A percentile compares a stretch with the other conserved stretches of the same genome.
Conservation (phyloP, 2,113 vertebrate species). For the Protobothrops flavoviridis region DNA sequence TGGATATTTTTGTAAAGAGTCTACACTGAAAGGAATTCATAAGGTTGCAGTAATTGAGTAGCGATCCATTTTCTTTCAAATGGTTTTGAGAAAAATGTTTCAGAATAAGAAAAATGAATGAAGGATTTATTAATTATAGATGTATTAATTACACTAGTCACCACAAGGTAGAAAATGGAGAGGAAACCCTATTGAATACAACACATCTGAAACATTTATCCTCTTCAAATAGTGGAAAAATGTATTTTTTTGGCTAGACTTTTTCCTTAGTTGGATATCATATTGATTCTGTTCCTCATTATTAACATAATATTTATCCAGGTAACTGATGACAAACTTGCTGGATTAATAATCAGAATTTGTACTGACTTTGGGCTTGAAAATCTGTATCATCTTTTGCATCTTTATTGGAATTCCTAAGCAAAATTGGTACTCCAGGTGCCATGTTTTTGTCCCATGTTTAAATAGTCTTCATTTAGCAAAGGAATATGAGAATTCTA, state of each 20-base stretch:
- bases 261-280: constrained; percentile 47
- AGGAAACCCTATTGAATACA: constrained; percentile 45
- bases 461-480: neutral
- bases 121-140: constrained; percentile 91
- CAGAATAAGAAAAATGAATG: constrained; percentile 74
- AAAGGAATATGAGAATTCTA: neutral
- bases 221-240: constrained; percentile 45
- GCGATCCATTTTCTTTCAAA: constrained; percentile 74
- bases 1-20: constrained; percentile 74
- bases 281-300: constrained; percentile 30
- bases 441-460: neutral
- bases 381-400: neutral
- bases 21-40: constrained; percentile 80
- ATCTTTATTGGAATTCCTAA: neutral
- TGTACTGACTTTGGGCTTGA: neutral
- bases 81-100: constrained; percentile 75
- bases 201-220: constrained; percentile 51
- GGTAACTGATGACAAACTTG: neutral
- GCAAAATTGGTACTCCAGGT: neutral
- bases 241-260: constrained; percentile 46
- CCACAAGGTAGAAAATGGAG: constrained; percentile 72
- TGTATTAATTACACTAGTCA: constrained; percentile 83
- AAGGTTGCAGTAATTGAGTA: constrained; percentile 75
- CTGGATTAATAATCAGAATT: neutral
- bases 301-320: neutral